Evolutionary conservation across 2,113 vertebrate species (phyloP), one percentile per base, ranked within the genome.

Genomic region (Muntiacus muntjak): DNA sequence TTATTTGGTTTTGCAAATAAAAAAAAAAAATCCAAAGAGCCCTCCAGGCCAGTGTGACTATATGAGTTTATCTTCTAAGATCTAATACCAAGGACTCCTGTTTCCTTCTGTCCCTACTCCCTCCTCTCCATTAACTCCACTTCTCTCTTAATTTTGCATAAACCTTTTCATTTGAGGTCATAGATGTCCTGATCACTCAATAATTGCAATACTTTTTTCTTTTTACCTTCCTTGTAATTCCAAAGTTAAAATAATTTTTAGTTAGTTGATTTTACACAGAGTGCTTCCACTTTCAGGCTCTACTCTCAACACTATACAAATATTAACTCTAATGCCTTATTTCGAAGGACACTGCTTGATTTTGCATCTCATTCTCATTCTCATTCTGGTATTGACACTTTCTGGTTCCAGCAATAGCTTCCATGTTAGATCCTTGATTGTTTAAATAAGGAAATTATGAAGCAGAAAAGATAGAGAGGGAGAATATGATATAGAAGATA

Each of bases 41-140:
- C 47, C 12, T 90, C 14, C 36, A 62, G 33, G 33, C 15, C 54
- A 93, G 54, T 82, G 47, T 89, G 82, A n/a, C 54, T 43, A 16
- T 91, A 30, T 60, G 83, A 94, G 43, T 94, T 97, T 92, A 60
- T 45, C n/a, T 92, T 92, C 87, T 81, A 85, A 74, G 79, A 57
- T 89, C n/a, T 81, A 71, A 74, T 36, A 79, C n/a, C 28, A 89
- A 23, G 30, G 28, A 47, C 33, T 62, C 10, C 7, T 62, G 13
- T 87, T 87, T 55, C 30, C 19, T 81, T 88, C 33, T 71, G 5
- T 43, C 58, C 36, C 43, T 84, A 60, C 25, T 62, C 36, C 30
- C 17, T 81, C n/a, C 43, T 82, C n/a, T 92, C 30, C 89, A 95
- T 96, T 89, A 96, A 60, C n/a, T 47, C 45, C 14, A 89, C 92